Evolutionary conservation across 2,113 vertebrate species (phyloP).

Genomic region (Bos javanicus): DNA sequence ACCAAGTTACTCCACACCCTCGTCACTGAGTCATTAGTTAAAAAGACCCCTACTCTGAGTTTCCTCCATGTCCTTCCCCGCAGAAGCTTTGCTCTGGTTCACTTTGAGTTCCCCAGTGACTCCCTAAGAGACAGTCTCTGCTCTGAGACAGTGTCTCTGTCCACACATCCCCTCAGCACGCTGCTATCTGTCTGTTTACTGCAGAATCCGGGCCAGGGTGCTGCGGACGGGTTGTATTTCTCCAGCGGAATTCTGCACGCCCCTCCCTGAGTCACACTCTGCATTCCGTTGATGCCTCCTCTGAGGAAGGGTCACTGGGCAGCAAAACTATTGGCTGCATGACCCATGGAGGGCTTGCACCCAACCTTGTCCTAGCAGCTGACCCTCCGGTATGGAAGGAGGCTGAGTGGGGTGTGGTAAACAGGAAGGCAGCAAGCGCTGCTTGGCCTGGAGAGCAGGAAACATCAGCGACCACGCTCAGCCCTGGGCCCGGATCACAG

Average conservation of each 20-base stretch:
- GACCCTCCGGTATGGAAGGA: slow-evolving; percentile 34
- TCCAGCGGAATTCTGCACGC: slow-evolving; percentile 29
- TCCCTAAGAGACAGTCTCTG: not conserved
- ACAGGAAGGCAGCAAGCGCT: slow-evolving; percentile 55
- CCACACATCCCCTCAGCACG: not conserved
- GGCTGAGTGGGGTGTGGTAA: slow-evolving; percentile 29
- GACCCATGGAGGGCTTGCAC: not conserved
- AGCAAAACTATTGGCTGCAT: slow-evolving; percentile 5
- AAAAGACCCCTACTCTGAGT: not conserved
- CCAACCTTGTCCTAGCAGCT: slow-evolving; percentile 7
- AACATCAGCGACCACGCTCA: not conserved
- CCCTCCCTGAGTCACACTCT: slow-evolving; percentile 35
- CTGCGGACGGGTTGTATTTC: not conserved
- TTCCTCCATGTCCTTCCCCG: not conserved
- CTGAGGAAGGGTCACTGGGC: not conserved
- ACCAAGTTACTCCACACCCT: not conserved
- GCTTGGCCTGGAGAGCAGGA: slow-evolving; percentile 20
- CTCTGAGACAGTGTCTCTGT: not conserved
- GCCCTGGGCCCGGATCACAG: not conserved
- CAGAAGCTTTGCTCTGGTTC: not conserved
- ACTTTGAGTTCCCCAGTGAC: not conserved
- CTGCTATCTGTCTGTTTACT: slow-evolving; percentile 18
- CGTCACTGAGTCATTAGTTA: not conserved
- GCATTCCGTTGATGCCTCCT: slow-evolving; percentile 51
- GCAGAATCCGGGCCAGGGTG: slow-evolving; percentile 39